A percentile compares a stretch with the other conserved stretches of the same genome.
These are phyloP conservation scores for Minunthozetes semirufus DNA, from an alignment of 2,888 invertebrate genomes.

Conservation along the genomic window DNA sequence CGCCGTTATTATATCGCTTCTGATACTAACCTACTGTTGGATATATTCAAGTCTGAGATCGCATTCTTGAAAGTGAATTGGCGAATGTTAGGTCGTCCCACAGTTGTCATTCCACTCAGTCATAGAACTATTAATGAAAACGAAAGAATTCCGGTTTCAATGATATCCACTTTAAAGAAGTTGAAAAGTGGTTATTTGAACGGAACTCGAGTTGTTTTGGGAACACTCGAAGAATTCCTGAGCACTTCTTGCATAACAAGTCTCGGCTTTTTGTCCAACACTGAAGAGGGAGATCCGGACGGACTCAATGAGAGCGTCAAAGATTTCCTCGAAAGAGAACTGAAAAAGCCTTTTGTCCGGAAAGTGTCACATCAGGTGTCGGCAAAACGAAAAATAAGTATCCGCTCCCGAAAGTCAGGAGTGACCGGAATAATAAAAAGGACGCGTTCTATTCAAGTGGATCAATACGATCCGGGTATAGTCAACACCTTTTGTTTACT, in stretches of 20 bases:
- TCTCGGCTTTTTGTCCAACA: constrained; percentile 85
- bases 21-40: constrained; percentile 95
- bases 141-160: constrained; percentile 81
- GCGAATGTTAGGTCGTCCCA: constrained; percentile 94
- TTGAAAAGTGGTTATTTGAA: constrained; percentile 96
- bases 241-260: constrained; percentile 97
- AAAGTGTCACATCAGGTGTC: constrained; percentile 34
- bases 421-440: constrained; percentile 88
- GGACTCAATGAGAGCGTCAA: constrained; percentile 70
- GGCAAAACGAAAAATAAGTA: constrained; percentile 41
- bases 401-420: constrained; percentile 43
- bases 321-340: constrained; percentile 75
- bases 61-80: constrained; percentile 97
- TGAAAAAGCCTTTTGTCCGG: constrained; percentile 62
- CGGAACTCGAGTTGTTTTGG: constrained; percentile 93
- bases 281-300: constrained; percentile 81
- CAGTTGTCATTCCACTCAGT: constrained; percentile 82
- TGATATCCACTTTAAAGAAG: constrained; percentile 97
- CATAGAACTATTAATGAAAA: constrained; percentile 78
- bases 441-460: constrained; percentile 84
- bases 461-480: constrained; percentile 49
- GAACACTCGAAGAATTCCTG: constrained; percentile 87
- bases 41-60: constrained; percentile 93
- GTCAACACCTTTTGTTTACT: too few relatives aligned
- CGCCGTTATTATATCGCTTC: constrained; percentile 96